These are phyloP conservation scores for Bufo gargarizans DNA, from an alignment of 2,113 vertebrate genomes.

Conservation along the genomic window DNA sequence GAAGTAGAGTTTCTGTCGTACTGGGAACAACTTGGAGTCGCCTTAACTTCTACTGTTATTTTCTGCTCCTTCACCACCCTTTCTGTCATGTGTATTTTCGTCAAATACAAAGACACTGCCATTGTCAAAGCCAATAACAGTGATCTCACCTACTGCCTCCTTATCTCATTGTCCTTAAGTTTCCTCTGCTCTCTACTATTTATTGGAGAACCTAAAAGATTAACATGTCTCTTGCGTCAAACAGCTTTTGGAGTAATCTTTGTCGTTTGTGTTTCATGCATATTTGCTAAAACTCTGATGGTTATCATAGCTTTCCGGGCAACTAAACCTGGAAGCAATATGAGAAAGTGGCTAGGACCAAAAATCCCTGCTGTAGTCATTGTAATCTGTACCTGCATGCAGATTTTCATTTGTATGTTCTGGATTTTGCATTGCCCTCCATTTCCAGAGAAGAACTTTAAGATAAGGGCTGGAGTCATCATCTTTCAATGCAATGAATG, in stretches of 20 bases:
- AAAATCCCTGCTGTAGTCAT: neutral
- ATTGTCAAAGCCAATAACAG: constrained; percentile 48
- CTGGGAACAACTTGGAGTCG: constrained; percentile 4
- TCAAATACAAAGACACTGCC: constrained; percentile 27
- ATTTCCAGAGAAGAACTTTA: constrained; percentile 21
- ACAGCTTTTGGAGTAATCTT: constrained; percentile 45
- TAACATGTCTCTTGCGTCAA: constrained; percentile 48
- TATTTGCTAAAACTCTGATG: constrained; percentile 55
- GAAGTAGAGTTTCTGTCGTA: constrained; percentile 15
- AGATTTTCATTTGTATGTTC: constrained; percentile 57
- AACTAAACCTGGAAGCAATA: constrained; percentile 39
- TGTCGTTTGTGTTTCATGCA: constrained; percentile 42
- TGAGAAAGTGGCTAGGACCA: constrained; percentile 40
- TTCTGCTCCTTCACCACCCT: neutral
- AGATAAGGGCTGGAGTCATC: constrained; percentile 34
- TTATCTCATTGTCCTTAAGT: neutral
- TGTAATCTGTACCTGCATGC: constrained; percentile 36
- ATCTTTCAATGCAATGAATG: constrained; percentile 62
- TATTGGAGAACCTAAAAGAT: constrained; percentile 16
- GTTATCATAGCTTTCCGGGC: constrained; percentile 53
- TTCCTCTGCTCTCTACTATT: constrained; percentile 53
- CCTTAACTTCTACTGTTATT: neutral
- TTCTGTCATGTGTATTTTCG: constrained; percentile 7
- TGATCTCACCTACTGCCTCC: constrained; percentile 13
- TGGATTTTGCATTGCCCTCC: constrained; percentile 61